Base-by-base conservation (phyloP, 2,113 vertebrate species). In the Eptesicus fuscus region DNA sequence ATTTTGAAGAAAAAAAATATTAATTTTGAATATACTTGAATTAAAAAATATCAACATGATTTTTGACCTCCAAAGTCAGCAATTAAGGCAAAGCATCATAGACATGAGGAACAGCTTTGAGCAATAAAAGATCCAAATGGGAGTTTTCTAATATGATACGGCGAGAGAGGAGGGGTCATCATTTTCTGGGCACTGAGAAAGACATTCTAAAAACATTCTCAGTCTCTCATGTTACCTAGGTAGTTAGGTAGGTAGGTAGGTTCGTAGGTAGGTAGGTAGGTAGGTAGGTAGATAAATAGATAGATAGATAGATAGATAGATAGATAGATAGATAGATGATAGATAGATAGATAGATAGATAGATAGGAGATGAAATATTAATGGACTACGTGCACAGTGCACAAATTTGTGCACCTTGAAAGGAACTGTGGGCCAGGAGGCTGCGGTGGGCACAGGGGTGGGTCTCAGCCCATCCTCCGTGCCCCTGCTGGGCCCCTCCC, bases 21-120 rank as follows among this genome's bases (percentile, higher is more conserved):
- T 32, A 13, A 44, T 83, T 76, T 97, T 90, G 37, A 90, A 80
- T 65, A 51, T 47, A 59, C 90, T 82, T 53, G 18, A 94, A 78
- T 92, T 0, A 67, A 80, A 95, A 85, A 83, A 37, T 56, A 37
- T 42, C 1, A 1, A 87, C 25, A 14, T 32, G n/a, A 61, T 93
- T 86, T 83, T 78, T 87, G 32, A 69, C 37, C 63, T 70, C 25
- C 32, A 61, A 95, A 76, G 35, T 76, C 51, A 93, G 49, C 20
- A 76, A 42, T 5, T 80, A 32, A 90, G 44, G 51, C 44, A 74
- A 74, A 65, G 16, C 40, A 9, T 92, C 65, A 35, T 5, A 49
- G 22, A 63, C 16, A 67, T 5, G 8, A 74, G 12, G 22, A 90
- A 47, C 3, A 84, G 7, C 16, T 83, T 47, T 49, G 40, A 35